Base-by-base conservation (phyloP, 2,797 vertebrate species). In the Anguilla marmorata region DNA sequence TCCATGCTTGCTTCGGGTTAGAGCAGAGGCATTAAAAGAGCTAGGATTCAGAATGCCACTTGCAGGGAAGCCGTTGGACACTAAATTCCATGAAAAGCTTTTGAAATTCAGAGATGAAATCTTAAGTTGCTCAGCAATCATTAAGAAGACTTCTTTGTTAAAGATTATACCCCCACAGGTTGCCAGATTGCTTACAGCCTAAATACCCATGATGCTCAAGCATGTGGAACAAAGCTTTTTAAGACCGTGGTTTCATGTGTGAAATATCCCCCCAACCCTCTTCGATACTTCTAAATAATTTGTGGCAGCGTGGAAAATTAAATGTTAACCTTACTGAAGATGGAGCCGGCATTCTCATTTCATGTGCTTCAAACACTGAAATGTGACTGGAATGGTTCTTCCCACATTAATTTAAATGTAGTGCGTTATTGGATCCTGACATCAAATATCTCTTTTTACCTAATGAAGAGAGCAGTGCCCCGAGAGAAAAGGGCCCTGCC, bases 141-240 rank as follows among this genome's bases (percentile, higher is more conserved):
- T 90, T 90, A 88, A 92, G 91, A 92, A 90, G 86, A 89, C 82
- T 85, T 89, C 88, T 94, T 94, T 93, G 93, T 93, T 90, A 88
- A 93, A 92, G 91, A 91, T 86, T 45, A 89, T 87, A 87, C 89
- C 90, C 91, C 92, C 88, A 0, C 84, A 89, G 92, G 91, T 86
- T 60, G 88, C 87, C 72, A 86, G 84, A 88, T 86, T 89, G 50
- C 86, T 89, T 87, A 79, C 14, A 21, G 90, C 90, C 76, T 86
- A 91, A 91, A 93, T 89, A 88, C 89, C 84, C 88, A 91, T 12
- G 4, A 91, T 89, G 85, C 90, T 89, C 88, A 91, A 84, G 11
- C 84, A 16, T 87, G 60, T 45, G 58, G 82, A 93, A 93, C 91
- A 94, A 93, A 93, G 89, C 88, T 50, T 87, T 89, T 88, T 88